Base-by-base conservation (phyloP, 92 coral and sea anemone species). In the Hydrozoanthus gracilis region DNA sequence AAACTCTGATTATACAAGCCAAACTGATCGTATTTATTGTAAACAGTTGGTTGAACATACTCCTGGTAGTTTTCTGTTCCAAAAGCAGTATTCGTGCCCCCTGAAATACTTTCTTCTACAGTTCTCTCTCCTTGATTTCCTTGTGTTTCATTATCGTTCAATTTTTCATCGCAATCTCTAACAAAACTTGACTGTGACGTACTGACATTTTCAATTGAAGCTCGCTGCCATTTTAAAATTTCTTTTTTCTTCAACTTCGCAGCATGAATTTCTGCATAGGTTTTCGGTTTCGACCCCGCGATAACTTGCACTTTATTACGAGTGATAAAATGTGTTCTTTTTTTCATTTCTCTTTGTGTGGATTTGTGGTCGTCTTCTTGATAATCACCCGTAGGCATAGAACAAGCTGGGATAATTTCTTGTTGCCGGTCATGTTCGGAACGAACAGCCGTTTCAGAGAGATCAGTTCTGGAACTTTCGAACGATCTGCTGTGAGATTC, bases 181-280 rank as follows among this genome's bases (percentile, higher is more conserved):
- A 8, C 8, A 14, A 9, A 44, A 14, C 46, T 51, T 51, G 45
- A 9, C 5, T 62, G 84, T 16, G 60, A 47, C 4, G 6, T 65
- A 17, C 50, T 46, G 9, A 48, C 66, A 17, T 15, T 46, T 64
- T 65, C 48, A 44, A 49, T 27, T 27, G 39, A 27, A 27, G 39
- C 73, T 64, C 62, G 73, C 18, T 16, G 74, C 48, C 11, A 47
- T 8, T 64, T 12, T 60, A 49, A 46, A 12, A 4, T 64, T 45
- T 80, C 85, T 15, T 16, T 64, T 51, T 65, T 80, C 44, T 80
- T 80, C 47, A 80, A 49, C 52, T 65, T 80, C 49, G 85, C 27
- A 18, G 85, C 85, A 67, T 80, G 60, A 4, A 80, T 80, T 50
- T 80, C 73, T 48, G 85, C 85, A 14, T 80, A 80, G 61, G 85